Conservation (phyloP, 2,113 vertebrate species). For the Herpetotheres cachinnans region DNA sequence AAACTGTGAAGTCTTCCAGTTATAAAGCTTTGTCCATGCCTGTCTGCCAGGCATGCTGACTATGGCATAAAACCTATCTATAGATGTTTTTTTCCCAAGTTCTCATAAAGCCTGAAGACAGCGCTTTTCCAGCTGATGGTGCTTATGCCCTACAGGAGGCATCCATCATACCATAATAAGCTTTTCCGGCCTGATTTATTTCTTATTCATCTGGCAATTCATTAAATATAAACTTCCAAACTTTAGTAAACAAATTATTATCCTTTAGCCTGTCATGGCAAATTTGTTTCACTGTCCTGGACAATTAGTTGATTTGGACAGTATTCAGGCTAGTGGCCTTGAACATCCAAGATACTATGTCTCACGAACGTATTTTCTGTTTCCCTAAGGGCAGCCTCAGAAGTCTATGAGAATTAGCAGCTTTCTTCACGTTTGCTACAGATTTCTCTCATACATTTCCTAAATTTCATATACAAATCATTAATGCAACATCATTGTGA, state of each 20-base stretch:
- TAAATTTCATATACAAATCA: not conserved
- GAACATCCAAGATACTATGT: not conserved
- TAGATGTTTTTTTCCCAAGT: not conserved
- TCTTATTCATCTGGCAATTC: slow-evolving; percentile 18
- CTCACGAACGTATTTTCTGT: not conserved
- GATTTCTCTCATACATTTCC: not conserved
- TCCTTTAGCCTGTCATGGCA: not conserved
- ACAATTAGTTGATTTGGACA: not conserved
- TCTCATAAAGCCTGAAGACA: not conserved
- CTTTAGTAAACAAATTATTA: slow-evolving; percentile 4
- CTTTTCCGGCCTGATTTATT: not conserved
- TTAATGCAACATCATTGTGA: not conserved
- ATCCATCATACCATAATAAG: slow-evolving; percentile 5
- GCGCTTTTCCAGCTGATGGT: not conserved
- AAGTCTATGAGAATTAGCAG: not conserved
- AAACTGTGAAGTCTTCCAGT: not conserved
- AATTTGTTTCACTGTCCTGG: slow-evolving; percentile 8
- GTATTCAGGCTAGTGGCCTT: not conserved
- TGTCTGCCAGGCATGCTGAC: not conserved
- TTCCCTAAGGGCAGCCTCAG: not conserved
- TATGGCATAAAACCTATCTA: not conserved
- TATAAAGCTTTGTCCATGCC: not conserved
- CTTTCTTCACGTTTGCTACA: not conserved
- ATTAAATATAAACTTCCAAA: not conserved
- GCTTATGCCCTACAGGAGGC: not conserved